Evolutionary conservation across 2,888 invertebrate genomes (phyloP), one percentile per base, ranked within the genome.

Genomic region (Pammene aurita): DNA sequence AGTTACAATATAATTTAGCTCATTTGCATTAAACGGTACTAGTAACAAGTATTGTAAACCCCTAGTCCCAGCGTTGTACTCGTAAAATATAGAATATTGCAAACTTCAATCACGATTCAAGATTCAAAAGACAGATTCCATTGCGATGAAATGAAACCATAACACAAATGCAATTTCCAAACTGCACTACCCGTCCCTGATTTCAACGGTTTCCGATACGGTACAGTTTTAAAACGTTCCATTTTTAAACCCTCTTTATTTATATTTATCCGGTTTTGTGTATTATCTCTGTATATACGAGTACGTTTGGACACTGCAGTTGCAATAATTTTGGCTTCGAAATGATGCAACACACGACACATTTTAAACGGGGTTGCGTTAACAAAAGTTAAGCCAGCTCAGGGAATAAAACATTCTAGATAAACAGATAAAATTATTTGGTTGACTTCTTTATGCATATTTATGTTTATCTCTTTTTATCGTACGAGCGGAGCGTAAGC

Each of bases 241-340:
- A 38, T 61, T 62, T 62, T 62, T 55, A 60, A 67, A 42, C 10
- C 26, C 18, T 6, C n/a, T 46, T 26, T 66, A 67, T 67, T 67
- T 67, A 61, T 67, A 61, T 67, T 61, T 54, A 61, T 61, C 54
- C 67, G 16, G 35, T 62, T 62, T 62, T 54, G 4, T 26, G 48
- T 26, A n/a, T 44, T 52, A 62, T 62, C 50, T 35, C 50, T 13
- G 18, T 62, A 62, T 62, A 62, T 61, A 35, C 16, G 44, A 2
- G 61, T 7, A 18, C 41, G 48, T 46, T 60, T n/a, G 26, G 38
- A 11, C 16, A 34, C 18, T 67, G 61, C 61, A 55, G 67, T 44
- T 61, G 60, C 48, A 55, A 66, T 66, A 66, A 55, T 62, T 67
- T 48, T 26, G 26, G 55, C 18, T 62, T 38, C 7, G 34, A 38